Evolutionary conservation across 2,888 invertebrate genomes (phyloP), one percentile per base, ranked within the genome.

Genomic region (Temnothorax rugatulus): DNA sequence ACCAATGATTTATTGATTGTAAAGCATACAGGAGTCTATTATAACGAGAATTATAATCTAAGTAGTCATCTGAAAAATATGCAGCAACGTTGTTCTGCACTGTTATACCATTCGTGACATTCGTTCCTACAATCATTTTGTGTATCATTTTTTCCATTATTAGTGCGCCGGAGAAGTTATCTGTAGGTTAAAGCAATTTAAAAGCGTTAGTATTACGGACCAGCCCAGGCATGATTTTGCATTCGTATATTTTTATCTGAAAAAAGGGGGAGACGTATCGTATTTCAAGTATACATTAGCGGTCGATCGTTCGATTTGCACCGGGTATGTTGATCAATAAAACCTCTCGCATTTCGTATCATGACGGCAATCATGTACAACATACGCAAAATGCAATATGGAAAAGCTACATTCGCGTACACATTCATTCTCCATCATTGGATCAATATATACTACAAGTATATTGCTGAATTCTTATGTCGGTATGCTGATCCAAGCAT

Each of bases 221-320:
- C 89, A 90, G 74, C 86, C 90, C 89, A 85, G 77, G 74, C 82
- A 84, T 59, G n/a, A 75, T 83, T 77, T 66, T 64, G 73, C 38
- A 71, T 79, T 59, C 47, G 18, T 83, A 59, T 79, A 85, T 66
- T 34, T 77, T 68, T 83, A 54, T 44, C 29, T 81, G 64, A 69
- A 86, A 85, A 84, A 71, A 86, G 38, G 21, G 34, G 50, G 57
- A 63, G 29, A n/a, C 68, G 68, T 61, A 44, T 68, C n/a, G 50
- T 84, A 7, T 81, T 74, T 38, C 34, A 79, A 69, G 59, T 85
- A 83, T 50, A 82, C 52, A 77, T 79, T 79, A 68, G 73, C 81
- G 63, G 34, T 73, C 66, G 52, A 79, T 59, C 38, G 50, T 74
- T 68, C 63, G 61, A 81, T 54, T 68, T 75, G 38, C 61, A 44